Conservation (phyloP, 2,888 invertebrate species). For the Neoascia interrupta region DNA sequence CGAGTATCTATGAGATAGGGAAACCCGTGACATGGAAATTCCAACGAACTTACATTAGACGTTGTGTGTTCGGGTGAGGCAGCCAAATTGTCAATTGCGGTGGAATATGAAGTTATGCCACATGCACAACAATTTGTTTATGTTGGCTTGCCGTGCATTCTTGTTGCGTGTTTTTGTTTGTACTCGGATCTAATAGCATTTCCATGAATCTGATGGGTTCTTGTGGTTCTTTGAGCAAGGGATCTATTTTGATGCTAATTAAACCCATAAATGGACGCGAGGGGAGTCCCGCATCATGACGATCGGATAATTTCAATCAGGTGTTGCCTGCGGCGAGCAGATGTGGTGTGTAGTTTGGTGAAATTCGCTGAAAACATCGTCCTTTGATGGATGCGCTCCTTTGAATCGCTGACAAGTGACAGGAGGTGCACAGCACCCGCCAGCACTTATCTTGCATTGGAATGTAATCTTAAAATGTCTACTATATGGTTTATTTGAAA, state of each 20-base stretch:
- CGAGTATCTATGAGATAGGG: constrained; percentile 3
- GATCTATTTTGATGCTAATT: constrained; percentile 68
- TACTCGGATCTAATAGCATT: constrained; percentile 56
- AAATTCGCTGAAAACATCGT: constrained; percentile 41
- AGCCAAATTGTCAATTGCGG: constrained; percentile 22
- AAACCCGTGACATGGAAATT: constrained; percentile 52
- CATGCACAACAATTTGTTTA: constrained; percentile 58
- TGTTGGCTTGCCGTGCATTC: constrained; percentile 34
- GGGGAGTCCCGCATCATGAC: not conserved
- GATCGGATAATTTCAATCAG: constrained; percentile 61
- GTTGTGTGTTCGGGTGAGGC: not conserved
- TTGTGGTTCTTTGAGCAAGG: constrained; percentile 38
- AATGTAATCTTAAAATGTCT: constrained; percentile 27
- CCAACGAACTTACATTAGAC: constrained; percentile 37
- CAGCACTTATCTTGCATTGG: not conserved
- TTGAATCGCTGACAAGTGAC: constrained; percentile 54
- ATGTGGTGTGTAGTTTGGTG: constrained; percentile 24
- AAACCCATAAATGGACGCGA: constrained; percentile 51
- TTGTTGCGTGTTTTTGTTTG: constrained; percentile 58
- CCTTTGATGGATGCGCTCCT: constrained; percentile 50
- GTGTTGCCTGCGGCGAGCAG: constrained; percentile 49
- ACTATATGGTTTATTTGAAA: constrained; percentile 47
- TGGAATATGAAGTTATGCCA: constrained; percentile 11
- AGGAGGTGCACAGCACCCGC: constrained; percentile 7
- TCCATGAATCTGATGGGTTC: constrained; percentile 37